phyloP scores from a whole-genome alignment of 1,140 invertebrate species.

The Limonius californicus region DNA sequence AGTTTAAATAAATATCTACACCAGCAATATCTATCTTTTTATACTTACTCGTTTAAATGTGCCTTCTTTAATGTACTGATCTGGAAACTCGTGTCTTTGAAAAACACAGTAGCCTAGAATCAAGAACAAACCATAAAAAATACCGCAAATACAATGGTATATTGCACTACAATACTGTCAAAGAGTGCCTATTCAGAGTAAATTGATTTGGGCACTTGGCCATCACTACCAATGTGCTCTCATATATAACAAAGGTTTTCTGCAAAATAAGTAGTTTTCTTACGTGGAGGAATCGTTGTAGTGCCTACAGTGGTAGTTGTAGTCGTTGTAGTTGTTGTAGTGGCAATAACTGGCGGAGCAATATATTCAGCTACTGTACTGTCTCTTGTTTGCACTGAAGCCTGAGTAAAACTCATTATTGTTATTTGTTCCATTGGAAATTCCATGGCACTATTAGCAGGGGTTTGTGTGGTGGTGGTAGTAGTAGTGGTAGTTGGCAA shows the following conservation, averaged over 20 bases:
- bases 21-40: no score
- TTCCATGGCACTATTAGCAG: conserved; percentile 18
- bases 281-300: conserved; percentile 65
- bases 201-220: no score
- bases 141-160: no score
- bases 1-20: background rate
- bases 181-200: no score
- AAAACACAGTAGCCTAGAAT: conserved; percentile 72
- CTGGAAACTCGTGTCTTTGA: conserved; percentile 68
- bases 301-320: conserved; percentile 53
- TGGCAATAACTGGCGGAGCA: conserved; percentile 38
- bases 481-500: conserved; percentile 44
- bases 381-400: conserved; percentile 34
- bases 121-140: no score
- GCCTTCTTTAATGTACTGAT: conserved; percentile 70
- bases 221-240: background rate
- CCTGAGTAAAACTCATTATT: conserved; percentile 36
- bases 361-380: conserved; percentile 39
- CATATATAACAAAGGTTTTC: no score
- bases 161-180: no score
- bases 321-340: conserved; percentile 45
- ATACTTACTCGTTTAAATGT: conserved; percentile 69
- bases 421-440: conserved; percentile 30
- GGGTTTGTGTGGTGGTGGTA: conserved; percentile 17
- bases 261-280: conserved; percentile 45